Percentiles rank a stretch among this genome's conserved stretches.
Conservation (phyloP, 2,113 vertebrate species). For the Myotis yumanensis region DNA sequence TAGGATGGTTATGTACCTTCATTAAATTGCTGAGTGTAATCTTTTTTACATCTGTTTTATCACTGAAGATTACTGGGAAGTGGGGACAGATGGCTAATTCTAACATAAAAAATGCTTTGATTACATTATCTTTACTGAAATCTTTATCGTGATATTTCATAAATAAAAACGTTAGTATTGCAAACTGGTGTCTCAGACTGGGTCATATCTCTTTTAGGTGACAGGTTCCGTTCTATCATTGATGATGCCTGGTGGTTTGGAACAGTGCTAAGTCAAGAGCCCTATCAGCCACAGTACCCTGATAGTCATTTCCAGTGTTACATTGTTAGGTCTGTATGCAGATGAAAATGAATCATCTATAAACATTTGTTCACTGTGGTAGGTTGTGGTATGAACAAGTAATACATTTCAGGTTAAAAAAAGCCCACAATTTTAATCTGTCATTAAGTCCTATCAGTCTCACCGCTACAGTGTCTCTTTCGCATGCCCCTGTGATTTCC, state of each 20-base stretch:
- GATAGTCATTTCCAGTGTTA: constrained; percentile 99
- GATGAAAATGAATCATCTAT: background rate
- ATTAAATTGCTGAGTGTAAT: background rate
- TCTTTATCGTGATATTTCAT: background rate
- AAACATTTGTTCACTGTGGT: background rate
- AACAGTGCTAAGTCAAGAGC: constrained; percentile 95
- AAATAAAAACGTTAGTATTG: background rate
- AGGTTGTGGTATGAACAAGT: background rate
- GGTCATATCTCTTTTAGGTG: constrained; percentile 82
- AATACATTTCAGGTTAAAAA: background rate
- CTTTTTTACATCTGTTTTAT: background rate
- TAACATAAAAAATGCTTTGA: background rate
- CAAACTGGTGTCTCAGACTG: background rate
- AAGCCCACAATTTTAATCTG: background rate
- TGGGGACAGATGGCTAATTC: background rate
- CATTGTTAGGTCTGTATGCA: constrained; percentile 91
- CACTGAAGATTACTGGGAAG: background rate
- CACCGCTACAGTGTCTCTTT: background rate
- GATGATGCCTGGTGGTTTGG: constrained; percentile 99
- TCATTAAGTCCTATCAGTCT: background rate
- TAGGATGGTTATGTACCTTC: background rate
- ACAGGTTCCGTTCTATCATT: constrained; percentile 96
- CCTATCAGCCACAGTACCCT: constrained; percentile 93
- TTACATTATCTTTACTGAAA: background rate
- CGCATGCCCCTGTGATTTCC: background rate